Percentiles rank a stretch among this genome's conserved stretches.
phyloP scores from a whole-genome alignment of 2,797 vertebrate species.

The Mus minutoides region DNA sequence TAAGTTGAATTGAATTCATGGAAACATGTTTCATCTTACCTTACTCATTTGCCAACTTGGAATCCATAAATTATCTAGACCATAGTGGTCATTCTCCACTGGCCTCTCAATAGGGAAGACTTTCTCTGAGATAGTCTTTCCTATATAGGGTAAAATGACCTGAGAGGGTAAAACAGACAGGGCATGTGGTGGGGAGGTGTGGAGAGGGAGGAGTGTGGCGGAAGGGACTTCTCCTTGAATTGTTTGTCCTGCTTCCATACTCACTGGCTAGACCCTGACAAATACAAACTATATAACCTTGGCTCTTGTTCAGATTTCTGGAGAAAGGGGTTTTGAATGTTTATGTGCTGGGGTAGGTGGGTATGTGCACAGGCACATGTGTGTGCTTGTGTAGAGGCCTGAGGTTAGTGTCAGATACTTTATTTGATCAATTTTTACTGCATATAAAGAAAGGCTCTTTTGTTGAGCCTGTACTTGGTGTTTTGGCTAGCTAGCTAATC shows the following conservation, averaged over 20 bases:
- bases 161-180: not conserved
- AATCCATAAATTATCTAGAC: not conserved
- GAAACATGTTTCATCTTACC: not conserved
- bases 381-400: not conserved
- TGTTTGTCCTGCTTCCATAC: not conserved
- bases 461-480: not conserved
- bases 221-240: not conserved
- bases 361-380: not conserved
- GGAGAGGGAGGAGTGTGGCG: rapidly evolving
- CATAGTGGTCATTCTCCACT: not conserved
- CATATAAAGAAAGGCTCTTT: not conserved
- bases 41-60: not conserved
- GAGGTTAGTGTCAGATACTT: not conserved
- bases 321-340: not conserved
- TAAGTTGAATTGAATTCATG: not conserved
- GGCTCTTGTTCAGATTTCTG: not conserved
- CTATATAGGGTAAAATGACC: not conserved
- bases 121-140: not conserved
- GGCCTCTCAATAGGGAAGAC: not conserved
- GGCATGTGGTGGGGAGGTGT: no score
- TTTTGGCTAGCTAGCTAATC: not conserved
- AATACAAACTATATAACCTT: not conserved
- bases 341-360: not conserved
- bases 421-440: not conserved
- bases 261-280: not conserved